Evolutionary conservation across 2,113 vertebrate genomes (phyloP).

Genomic region (Noctilio leporinus): DNA sequence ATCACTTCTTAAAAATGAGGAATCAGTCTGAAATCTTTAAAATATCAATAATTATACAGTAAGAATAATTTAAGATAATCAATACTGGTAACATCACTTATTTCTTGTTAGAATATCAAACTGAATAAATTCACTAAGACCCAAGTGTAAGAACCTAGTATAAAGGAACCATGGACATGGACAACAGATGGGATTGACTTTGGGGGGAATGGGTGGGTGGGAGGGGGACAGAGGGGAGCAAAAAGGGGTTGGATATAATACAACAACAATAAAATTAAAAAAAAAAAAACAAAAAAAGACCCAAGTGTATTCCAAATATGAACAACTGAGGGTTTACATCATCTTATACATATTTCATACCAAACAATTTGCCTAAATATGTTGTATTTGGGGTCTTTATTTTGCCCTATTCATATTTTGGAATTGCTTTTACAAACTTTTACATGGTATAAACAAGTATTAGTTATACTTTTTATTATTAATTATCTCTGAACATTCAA

Average conservation of each 20-base stretch:
- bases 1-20: conserved; percentile 17
- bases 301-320: not conserved
- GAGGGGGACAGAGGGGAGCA: too few relatives aligned
- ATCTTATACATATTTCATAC: not conserved
- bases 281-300: too few relatives aligned
- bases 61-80: conserved; percentile 7
- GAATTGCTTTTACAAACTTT: not conserved
- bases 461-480: conserved; percentile 4
- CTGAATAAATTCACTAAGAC: not conserved
- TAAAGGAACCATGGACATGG: too few relatives aligned
- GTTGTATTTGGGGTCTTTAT: not conserved
- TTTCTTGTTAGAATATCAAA: not conserved
- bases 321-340: not conserved
- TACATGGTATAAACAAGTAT: not conserved
- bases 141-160: too few relatives aligned
- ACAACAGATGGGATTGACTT: too few relatives aligned
- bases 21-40: not conserved
- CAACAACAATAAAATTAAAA: too few relatives aligned
- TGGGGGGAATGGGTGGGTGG: too few relatives aligned
- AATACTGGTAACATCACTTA: not conserved
- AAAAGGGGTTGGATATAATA: too few relatives aligned
- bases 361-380: not conserved
- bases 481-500: conserved; percentile 1
- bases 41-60: not conserved
- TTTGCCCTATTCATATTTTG: not conserved